phyloP scores from a whole-genome alignment of 1,140 invertebrate genomes.

The Drosophila busckii region DNA sequence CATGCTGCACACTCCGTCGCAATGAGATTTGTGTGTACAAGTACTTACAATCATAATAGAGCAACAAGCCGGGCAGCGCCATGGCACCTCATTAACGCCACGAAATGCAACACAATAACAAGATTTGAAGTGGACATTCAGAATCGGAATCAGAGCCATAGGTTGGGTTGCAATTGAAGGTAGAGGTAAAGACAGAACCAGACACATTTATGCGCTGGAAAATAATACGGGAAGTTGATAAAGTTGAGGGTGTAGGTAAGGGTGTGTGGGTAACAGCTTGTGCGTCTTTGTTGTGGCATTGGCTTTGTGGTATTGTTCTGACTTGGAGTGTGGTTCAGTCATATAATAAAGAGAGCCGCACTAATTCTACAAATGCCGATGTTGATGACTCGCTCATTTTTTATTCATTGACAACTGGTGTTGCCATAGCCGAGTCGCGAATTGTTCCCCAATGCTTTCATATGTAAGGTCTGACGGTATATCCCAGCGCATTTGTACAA shows the following conservation, averaged over 20 bases:
- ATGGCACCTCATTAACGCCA: constrained; percentile 60
- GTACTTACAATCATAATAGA: neutral
- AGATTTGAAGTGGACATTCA: constrained; percentile 56
- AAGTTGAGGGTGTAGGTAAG: neutral
- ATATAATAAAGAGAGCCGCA: constrained; percentile 17
- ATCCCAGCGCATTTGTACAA: constrained; percentile 7
- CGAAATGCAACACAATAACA: constrained; percentile 56
- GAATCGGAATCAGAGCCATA: no score
- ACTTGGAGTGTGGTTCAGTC: neutral
- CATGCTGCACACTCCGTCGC: no score
- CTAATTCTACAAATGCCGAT: constrained; percentile 6
- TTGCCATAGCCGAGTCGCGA: neutral
- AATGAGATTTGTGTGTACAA: neutral
- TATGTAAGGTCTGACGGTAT: constrained; percentile 5
- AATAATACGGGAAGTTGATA: no score
- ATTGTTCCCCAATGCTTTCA: constrained; percentile 19
- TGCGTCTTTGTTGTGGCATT: constrained; percentile 25
- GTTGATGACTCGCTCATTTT: constrained; percentile 24
- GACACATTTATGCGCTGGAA: no score
- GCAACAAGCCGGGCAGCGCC: neutral
- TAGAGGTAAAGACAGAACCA: no score
- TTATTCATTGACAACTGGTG: constrained; percentile 47
- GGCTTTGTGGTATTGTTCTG: constrained; percentile 33
- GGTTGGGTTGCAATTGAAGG: no score
- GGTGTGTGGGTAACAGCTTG: neutral